These are phyloP conservation scores for Nomada lathburiana DNA, from an alignment of 2,888 invertebrate species.

Conservation along the genomic window DNA sequence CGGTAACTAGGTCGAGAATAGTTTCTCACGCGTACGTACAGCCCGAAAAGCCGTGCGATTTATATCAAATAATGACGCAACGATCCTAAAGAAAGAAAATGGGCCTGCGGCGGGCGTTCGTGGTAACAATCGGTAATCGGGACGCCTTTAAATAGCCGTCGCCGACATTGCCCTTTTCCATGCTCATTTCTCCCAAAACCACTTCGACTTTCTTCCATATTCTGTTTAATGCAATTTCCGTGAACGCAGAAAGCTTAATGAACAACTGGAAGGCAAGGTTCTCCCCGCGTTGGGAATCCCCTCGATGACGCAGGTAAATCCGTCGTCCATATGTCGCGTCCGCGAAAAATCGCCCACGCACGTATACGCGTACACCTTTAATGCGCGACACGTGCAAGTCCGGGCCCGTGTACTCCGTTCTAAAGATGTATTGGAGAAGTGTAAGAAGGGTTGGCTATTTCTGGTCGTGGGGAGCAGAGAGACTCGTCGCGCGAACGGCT, in stretches of 20 bases:
- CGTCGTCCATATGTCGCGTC: background rate
- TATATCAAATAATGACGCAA: conserved; percentile 63
- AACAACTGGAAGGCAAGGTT: background rate
- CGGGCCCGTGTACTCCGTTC: conserved; percentile 68
- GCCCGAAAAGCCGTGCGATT: conserved; percentile 39
- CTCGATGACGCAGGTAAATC: conserved; percentile 16
- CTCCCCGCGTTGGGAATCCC: conserved; percentile 29
- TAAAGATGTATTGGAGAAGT: conserved; percentile 82
- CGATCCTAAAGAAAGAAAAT: conserved; percentile 62
- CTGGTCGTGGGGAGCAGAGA: conserved; percentile 81
- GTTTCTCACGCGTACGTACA: conserved; percentile 28
- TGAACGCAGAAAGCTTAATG: background rate
- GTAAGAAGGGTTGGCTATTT: conserved; percentile 84
- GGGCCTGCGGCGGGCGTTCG: conserved; percentile 55
- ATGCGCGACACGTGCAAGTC: background rate
- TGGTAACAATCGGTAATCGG: conserved; percentile 48
- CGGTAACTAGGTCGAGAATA: conserved; percentile 51
- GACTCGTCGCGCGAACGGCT: conserved; percentile 81
- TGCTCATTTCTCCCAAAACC: conserved; percentile 29
- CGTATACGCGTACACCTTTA: background rate
- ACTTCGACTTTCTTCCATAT: background rate
- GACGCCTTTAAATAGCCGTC: conserved; percentile 50
- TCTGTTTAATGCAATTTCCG: background rate
- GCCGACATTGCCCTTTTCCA: conserved; percentile 52
- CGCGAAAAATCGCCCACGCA: background rate